These are phyloP conservation scores for Euthynnus affinis DNA, from an alignment of 2,797 vertebrate species.

Conservation along the genomic window DNA sequence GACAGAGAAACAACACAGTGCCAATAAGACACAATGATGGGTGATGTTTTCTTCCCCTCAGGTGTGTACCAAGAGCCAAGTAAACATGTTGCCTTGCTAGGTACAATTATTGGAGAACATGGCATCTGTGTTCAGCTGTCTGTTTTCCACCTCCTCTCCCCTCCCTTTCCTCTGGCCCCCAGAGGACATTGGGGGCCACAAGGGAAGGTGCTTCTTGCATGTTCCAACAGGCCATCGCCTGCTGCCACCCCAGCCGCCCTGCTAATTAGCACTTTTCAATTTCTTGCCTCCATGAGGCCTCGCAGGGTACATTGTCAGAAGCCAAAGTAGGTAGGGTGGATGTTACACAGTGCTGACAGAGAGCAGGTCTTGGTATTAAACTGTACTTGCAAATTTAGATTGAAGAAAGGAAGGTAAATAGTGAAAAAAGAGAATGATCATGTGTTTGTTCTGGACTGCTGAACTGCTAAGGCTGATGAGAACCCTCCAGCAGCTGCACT, in stretches of 20 bases:
- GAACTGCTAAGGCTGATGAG: too few species aligned
- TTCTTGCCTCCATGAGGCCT: conserved; percentile 54
- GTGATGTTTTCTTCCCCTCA: conserved; percentile 63
- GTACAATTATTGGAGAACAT: conserved; percentile 52
- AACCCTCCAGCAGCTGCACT: conserved; percentile 2
- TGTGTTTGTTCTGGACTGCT: background rate
- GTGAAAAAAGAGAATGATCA: background rate
- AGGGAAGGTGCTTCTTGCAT: conserved; percentile 62
- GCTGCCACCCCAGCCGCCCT: conserved; percentile 34
- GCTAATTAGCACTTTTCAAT: conserved; percentile 77
- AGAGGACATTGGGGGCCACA: conserved; percentile 50
- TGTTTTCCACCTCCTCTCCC: conserved; percentile 67
- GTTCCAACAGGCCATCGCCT: conserved; percentile 73
- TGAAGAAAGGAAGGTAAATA: background rate
- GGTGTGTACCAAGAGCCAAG: conserved; percentile 68
- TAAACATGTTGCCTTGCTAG: conserved; percentile 81
- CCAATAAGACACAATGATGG: conserved; percentile 2
- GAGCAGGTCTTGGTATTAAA: background rate
- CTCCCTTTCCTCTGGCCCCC: conserved; percentile 46
- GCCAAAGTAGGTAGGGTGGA: conserved; percentile 21
- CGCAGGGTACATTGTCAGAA: conserved; percentile 36
- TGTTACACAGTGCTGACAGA: conserved; percentile 10
- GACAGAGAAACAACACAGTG: conserved; percentile 34
- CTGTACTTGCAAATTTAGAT: conserved; percentile 7
- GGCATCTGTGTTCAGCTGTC: conserved; percentile 62